Percentiles rank a stretch among this genome's conserved stretches.
Conservation (phyloP, 1,140 invertebrate genomes). For the Camponotus vicinus region DNA sequence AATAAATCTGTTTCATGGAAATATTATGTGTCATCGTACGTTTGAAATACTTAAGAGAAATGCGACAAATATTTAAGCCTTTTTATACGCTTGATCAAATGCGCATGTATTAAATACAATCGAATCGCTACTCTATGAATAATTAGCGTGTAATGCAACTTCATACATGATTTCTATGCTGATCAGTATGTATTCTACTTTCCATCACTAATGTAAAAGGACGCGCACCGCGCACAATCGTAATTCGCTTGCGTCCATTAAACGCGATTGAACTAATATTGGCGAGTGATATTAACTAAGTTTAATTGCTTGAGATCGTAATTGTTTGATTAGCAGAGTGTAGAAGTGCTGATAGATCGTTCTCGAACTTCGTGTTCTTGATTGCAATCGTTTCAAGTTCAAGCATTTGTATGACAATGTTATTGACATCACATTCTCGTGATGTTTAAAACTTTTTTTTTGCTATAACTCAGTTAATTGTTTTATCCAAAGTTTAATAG, state of each 20-base stretch:
- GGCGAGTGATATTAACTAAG: conserved; percentile 62
- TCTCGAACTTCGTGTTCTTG: conserved; percentile 32
- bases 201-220: conserved; percentile 48
- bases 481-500: background rate
- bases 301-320: conserved; percentile 50
- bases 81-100: background rate
- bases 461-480: background rate
- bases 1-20: background rate
- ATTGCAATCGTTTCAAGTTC: conserved; percentile 40
- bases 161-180: conserved; percentile 47
- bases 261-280: conserved; percentile 66
- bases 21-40: background rate
- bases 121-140: background rate
- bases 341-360: conserved; percentile 57
- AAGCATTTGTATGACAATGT: conserved; percentile 5
- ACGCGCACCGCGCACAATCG: conserved; percentile 42
- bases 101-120: background rate
- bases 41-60: background rate
- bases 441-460: background rate
- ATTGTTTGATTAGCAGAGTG: conserved; percentile 68
- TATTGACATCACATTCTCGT: background rate
- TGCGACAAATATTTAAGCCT: background rate
- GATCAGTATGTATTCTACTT: conserved; percentile 11
- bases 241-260: conserved; percentile 62
- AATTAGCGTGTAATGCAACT: conserved; percentile 33